A percentile compares a stretch with the other conserved stretches of the same genome.
phyloP scores from a whole-genome alignment of 2,888 invertebrate genomes.

The Molanna angustata region DNA sequence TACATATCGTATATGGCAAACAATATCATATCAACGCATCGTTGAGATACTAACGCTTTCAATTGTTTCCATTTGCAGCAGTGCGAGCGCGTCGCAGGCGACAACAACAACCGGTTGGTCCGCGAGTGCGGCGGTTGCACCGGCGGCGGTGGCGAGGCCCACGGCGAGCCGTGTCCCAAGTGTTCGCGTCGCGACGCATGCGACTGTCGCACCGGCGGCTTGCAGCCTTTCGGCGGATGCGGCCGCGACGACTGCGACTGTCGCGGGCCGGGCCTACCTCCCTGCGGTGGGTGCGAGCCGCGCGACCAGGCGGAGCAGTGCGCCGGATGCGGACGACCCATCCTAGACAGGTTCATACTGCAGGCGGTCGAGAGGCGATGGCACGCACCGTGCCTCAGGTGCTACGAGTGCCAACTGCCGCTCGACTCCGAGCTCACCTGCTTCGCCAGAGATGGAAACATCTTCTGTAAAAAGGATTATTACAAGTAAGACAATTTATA shows the following conservation, averaged over 20 bases:
- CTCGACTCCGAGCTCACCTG: slow-evolving; percentile 90
- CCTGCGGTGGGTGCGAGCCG: slow-evolving; percentile 44
- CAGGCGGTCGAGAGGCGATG: slow-evolving; percentile 89
- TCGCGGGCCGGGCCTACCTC: slow-evolving; percentile 38
- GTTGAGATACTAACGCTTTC: too few relatives aligned
- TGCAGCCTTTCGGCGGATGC: slow-evolving; percentile 34
- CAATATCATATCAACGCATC: too few relatives aligned
- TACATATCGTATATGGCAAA: too few relatives aligned
- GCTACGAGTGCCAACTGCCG: slow-evolving; percentile 85
- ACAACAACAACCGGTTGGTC: slow-evolving; percentile 37
- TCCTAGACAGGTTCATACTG: slow-evolving; percentile 87
- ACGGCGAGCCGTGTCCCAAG: slow-evolving; percentile 88
- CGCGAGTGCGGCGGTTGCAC: slow-evolving; percentile 46
- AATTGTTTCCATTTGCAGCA: slow-evolving; percentile 47
- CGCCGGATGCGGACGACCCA: slow-evolving; percentile 84
- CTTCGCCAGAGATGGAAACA: slow-evolving; percentile 88
- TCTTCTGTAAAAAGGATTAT: slow-evolving; percentile 96
- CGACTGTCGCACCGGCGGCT: slow-evolving; percentile 41
- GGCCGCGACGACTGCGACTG: slow-evolving; percentile 37
- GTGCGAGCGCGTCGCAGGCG: slow-evolving; percentile 48
- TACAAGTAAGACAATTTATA: slow-evolving; percentile 93
- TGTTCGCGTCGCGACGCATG: slow-evolving; percentile 85
- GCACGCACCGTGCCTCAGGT: slow-evolving; percentile 89
- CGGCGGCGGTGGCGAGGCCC: slow-evolving; percentile 77
- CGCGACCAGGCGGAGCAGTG: slow-evolving; percentile 57